phyloP scores from a whole-genome alignment of 2,113 vertebrate species.

The Phalacrocorax carbo region DNA sequence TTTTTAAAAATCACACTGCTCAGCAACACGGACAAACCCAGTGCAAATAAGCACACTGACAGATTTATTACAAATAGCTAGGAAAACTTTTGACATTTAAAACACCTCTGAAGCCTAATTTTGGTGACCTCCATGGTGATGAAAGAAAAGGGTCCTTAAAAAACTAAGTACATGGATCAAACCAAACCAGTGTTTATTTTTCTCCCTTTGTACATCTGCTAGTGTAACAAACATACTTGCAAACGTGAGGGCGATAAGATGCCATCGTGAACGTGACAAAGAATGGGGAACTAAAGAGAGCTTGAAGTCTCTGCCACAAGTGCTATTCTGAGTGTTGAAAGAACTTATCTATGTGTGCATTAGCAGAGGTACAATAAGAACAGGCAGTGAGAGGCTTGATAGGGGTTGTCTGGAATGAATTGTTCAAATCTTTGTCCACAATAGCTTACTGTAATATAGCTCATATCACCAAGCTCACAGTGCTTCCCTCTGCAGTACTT shows the following conservation, averaged over 20 bases:
- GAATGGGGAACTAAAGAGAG: not conserved
- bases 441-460: not conserved
- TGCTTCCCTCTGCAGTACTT: not conserved
- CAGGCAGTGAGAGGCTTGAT: not conserved
- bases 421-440: not conserved
- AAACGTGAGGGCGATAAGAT: not conserved
- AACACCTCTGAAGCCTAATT: not conserved
- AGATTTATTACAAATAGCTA: not conserved
- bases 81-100: not conserved
- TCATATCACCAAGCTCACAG: not conserved
- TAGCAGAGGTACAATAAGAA: slow-evolving; percentile 13
- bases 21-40: not conserved
- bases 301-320: not conserved
- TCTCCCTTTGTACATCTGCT: not conserved
- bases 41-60: not conserved
- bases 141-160: not conserved
- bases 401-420: slow-evolving; percentile 18
- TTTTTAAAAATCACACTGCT: not conserved
- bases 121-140: not conserved
- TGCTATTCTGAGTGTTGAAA: slow-evolving; percentile 4
- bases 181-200: not conserved
- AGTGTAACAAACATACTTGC: not conserved
- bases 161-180: not conserved
- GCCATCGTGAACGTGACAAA: not conserved
- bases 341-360: slow-evolving; percentile 28